Evolutionary conservation across 2,113 vertebrate genomes (phyloP), one percentile per base, ranked within the genome.

Genomic region (Gila orcuttii): DNA sequence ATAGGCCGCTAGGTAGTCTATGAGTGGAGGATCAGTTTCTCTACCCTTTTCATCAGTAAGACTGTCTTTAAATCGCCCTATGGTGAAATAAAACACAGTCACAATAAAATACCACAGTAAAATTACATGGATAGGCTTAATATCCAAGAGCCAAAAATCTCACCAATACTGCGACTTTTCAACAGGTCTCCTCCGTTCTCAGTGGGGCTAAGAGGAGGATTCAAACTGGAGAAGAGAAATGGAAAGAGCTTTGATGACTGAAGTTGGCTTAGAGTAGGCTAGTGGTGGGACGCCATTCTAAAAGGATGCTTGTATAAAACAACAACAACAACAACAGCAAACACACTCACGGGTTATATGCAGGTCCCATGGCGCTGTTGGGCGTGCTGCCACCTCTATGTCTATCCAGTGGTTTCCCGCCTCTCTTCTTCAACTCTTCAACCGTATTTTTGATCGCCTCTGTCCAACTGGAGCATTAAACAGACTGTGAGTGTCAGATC

Each of bases 361-460:
- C 89, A 36, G 81, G 47, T 33, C 66, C 82, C 21, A 74, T 0
- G 62, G 69, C 77, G 59, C 83, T 91, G 28, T 21, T 45, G 71
- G 92, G 15, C 0, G 80, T 8, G 55, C 78, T 87, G 42, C 68
- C 42, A 11, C 9, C 33, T 64, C 79, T 86, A 10, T 8, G 15
- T 60, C 86, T 86, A 1, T 91, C 42, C 64, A 92, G n/a, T 28
- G 42, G 50, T 89, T 85, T 82, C 9, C 86, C 69, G 0, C 85
- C 91, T 3, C 79, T 92, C 89, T 92, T 93, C 90, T 96, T 96
- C 84, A 95, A 89, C 47, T 95, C 93, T 15, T 94, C 93, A 75
- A 94, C 90, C 2, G 92, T 83, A 21, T 80, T 11, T 86, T 93
- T 94, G 23, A 95, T 94, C 28, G 89, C 85, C 0, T 93, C 91